Evolutionary conservation across 1,140 invertebrate species (phyloP).

Genomic region (Anoplolepis gracilipes): DNA sequence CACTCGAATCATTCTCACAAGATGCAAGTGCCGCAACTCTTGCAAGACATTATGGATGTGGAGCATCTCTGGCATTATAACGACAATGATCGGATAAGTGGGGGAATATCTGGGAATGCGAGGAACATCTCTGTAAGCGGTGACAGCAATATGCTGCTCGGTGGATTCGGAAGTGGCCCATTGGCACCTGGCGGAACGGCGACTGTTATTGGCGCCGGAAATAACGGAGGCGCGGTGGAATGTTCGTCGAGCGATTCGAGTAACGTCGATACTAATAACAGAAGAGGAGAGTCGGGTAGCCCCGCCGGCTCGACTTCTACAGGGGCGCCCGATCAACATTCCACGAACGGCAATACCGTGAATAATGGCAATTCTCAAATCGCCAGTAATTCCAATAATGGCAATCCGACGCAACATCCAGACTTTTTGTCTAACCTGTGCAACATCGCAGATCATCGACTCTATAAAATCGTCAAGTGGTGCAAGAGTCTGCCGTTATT

Average conservation of each 20-base stretch:
- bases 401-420: conserved; percentile 89
- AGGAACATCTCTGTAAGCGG: conserved; percentile 19
- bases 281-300: conserved; percentile 62
- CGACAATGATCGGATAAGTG: conserved; percentile 85
- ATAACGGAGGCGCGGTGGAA: conserved; percentile 54
- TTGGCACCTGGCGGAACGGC: neutral
- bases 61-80: conserved; percentile 97
- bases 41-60: conserved; percentile 96
- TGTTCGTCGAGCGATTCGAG: conserved; percentile 68
- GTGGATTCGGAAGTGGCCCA: conserved; percentile 44
- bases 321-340: conserved; percentile 74
- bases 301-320: conserved; percentile 55
- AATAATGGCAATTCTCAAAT: conserved; percentile 61
- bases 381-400: conserved; percentile 77
- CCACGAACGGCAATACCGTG: conserved; percentile 53
- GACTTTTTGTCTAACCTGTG: conserved; percentile 96
- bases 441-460: conserved; percentile 96
- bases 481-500: conserved; percentile 98
- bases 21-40: conserved; percentile 82
- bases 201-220: conserved; percentile 26
- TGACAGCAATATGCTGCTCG: conserved; percentile 47
- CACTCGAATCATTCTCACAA: conserved; percentile 85
- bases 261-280: conserved; percentile 80
- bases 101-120: conserved; percentile 45
- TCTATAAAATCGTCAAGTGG: conserved; percentile 99